A percentile compares a stretch with the other conserved stretches of the same genome.
These are phyloP conservation scores for Colostygia pectinataria DNA, from an alignment of 2,888 invertebrate genomes.

Conservation along the genomic window DNA sequence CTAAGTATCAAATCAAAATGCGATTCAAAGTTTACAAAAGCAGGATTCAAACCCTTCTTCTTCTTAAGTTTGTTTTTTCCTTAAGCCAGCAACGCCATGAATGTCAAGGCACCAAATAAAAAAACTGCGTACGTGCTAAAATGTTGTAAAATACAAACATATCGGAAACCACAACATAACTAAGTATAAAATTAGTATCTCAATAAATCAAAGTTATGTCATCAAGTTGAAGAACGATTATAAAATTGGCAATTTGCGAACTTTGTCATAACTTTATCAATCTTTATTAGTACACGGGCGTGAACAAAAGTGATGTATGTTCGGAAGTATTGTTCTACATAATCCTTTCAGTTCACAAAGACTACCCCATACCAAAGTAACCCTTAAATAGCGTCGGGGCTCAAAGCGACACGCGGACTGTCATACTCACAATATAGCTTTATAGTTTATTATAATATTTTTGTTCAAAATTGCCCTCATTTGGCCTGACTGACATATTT, in stretches of 20 bases:
- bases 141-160: too few species aligned
- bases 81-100: too few species aligned
- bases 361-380: slow-evolving; percentile 67
- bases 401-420: slow-evolving; percentile 72
- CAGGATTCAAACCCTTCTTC: too few species aligned
- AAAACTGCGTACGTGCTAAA: too few species aligned
- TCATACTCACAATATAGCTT: slow-evolving; percentile 78
- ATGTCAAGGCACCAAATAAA: too few species aligned
- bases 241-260: slow-evolving; percentile 37
- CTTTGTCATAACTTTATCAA: slow-evolving; percentile 60
- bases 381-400: slow-evolving; percentile 69
- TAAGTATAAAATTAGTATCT: too few species aligned
- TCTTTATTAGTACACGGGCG: slow-evolving; percentile 62
- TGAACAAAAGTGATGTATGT: slow-evolving; percentile 72
- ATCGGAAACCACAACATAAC: too few species aligned
- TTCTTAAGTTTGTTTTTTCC: too few species aligned
- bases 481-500: slow-evolving; percentile 47
- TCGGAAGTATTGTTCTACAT: slow-evolving; percentile 70
- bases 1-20: too few species aligned
- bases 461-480: slow-evolving; percentile 68
- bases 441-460: slow-evolving; percentile 80
- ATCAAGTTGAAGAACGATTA: slow-evolving; percentile 6
- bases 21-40: too few species aligned
- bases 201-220: neutral
- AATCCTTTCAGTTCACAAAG: slow-evolving; percentile 75